A percentile compares a stretch with the other conserved stretches of the same genome.
Conservation (phyloP, 2,113 vertebrate genomes). For the Zosterops lateralis region DNA sequence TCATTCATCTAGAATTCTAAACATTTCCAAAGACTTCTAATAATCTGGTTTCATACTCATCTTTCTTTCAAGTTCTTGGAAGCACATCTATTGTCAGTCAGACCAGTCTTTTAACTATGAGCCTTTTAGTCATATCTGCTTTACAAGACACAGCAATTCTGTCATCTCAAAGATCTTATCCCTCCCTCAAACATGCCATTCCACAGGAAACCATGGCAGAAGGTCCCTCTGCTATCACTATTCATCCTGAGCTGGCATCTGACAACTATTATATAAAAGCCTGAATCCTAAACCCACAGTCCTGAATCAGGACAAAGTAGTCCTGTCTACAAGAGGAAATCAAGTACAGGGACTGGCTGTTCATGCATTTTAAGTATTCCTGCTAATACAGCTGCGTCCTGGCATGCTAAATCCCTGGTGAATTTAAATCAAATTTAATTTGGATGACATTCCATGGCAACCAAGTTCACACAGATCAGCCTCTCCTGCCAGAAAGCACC, state of each 20-base stretch:
- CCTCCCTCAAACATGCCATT: not conserved
- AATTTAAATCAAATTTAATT: slow-evolving; percentile 15
- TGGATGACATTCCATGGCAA: not conserved
- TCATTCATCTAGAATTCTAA: not conserved
- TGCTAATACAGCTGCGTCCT: not conserved
- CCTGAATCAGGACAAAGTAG: not conserved
- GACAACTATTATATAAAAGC: not conserved
- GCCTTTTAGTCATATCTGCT: not conserved
- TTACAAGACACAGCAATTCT: not conserved
- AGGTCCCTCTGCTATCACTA: not conserved
- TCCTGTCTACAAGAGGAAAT: not conserved
- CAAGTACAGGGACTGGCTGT: not conserved
- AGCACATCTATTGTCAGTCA: not conserved
- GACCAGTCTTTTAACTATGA: not conserved
- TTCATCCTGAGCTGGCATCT: not conserved
- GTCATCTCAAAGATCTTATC: not conserved
- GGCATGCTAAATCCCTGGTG: not conserved
- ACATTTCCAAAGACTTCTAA: not conserved
- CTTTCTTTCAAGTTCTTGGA: not conserved
- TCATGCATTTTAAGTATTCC: not conserved
- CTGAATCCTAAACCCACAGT: not conserved
- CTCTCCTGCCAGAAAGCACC: not conserved
- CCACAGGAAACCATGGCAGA: not conserved
- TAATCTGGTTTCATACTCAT: not conserved
- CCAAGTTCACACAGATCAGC: not conserved